A percentile compares a stretch with the other conserved stretches of the same genome.
These are phyloP conservation scores for Ailurus styani DNA, from an alignment of 2,113 vertebrate genomes.

Conservation along the genomic window DNA sequence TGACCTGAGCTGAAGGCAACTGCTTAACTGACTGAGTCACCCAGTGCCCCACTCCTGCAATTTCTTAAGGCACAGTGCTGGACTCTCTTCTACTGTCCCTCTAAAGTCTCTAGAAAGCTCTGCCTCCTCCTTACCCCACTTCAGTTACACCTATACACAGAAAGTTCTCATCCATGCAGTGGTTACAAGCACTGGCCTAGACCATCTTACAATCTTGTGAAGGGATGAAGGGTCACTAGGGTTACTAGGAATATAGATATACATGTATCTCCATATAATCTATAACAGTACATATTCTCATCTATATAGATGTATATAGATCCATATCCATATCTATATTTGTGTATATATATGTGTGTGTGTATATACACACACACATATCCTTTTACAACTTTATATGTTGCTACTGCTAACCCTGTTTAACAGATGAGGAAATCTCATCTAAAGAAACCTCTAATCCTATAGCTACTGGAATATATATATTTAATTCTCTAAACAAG, in stretches of 20 bases:
- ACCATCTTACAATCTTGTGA: neutral
- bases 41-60: too few relatives aligned
- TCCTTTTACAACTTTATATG: neutral
- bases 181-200: neutral
- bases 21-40: too few relatives aligned
- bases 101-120: neutral
- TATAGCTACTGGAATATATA: neutral
- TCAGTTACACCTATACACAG: neutral
- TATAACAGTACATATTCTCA: neutral
- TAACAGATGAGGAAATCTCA: neutral
- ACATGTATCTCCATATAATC: neutral
- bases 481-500: neutral
- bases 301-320: neutral
- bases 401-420: neutral
- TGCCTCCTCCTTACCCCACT: neutral
- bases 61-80: neutral
- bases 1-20: too few relatives aligned
- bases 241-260: neutral
- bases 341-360: too few relatives aligned
- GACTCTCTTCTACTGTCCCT: neutral
- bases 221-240: neutral
- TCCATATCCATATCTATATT: neutral
- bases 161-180: neutral
- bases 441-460: neutral
- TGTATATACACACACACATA: neutral